Conservation (phyloP, 2,888 invertebrate species). For the Lepidonotus clava region DNA sequence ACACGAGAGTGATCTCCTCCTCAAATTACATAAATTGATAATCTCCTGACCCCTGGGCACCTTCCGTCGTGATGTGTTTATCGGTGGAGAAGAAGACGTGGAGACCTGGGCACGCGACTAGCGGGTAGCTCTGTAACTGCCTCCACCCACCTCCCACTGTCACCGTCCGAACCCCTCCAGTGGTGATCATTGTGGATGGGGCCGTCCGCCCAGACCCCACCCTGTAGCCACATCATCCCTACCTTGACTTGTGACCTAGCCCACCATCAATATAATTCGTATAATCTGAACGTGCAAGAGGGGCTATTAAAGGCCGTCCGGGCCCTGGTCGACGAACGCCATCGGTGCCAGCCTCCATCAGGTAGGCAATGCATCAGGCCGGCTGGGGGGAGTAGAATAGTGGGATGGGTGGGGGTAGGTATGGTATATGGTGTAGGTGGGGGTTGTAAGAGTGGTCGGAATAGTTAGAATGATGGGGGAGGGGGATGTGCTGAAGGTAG, state of each 20-base stretch:
- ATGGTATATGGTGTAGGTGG: too few species aligned
- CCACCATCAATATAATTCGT: constrained; percentile 3
- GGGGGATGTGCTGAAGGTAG: not conserved
- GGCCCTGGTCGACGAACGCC: not conserved
- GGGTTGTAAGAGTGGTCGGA: too few species aligned
- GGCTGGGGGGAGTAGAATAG: not conserved
- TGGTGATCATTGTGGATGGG: not conserved
- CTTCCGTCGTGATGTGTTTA: not conserved
- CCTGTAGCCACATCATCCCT: too few species aligned
- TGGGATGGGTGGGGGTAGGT: not conserved
- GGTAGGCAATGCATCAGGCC: constrained; percentile 27
- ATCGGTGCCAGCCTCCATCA: not conserved
- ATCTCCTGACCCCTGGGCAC: too few species aligned
- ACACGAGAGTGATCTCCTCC: not conserved
- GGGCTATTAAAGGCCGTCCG: not conserved
- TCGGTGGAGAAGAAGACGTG: not conserved
- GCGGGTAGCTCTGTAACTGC: too few species aligned
- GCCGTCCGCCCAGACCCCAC: not conserved
- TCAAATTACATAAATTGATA: constrained; percentile 5
- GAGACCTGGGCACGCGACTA: not conserved
- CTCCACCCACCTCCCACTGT: not conserved
- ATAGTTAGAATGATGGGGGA: not conserved
- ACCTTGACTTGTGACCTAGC: not conserved
- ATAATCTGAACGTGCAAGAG: constrained; percentile 32
- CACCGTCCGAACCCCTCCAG: not conserved